phyloP scores from a whole-genome alignment of 2,888 invertebrate species.

The Ophraella communa region DNA sequence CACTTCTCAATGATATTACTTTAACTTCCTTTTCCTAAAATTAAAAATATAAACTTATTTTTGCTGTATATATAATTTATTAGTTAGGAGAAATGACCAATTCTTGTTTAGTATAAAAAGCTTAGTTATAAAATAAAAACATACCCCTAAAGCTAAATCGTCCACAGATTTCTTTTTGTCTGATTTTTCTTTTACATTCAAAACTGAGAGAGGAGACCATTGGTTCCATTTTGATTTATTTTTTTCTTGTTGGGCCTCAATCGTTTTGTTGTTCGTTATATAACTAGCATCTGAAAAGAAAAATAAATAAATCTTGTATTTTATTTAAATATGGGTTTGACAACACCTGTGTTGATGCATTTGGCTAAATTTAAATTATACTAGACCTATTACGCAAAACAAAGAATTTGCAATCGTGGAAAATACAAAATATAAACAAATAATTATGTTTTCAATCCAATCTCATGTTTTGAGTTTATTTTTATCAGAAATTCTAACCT shows the following conservation, averaged over 20 bases:
- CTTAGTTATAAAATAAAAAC: constrained; percentile 29
- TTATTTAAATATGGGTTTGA: not conserved
- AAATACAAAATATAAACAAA: no score
- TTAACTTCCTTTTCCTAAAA: constrained; percentile 66
- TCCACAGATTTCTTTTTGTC: constrained; percentile 64
- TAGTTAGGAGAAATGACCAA: not conserved
- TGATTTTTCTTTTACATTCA: constrained; percentile 50
- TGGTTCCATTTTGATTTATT: constrained; percentile 58
- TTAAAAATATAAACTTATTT: constrained; percentile 8
- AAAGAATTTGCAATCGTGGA: no score
- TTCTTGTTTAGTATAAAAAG: not conserved
- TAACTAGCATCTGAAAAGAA: constrained; percentile 57
- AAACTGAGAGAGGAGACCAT: constrained; percentile 59
- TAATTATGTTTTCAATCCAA: no score
- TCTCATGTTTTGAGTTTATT: no score
- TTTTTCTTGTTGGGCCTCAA: constrained; percentile 36
- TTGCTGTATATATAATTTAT: not conserved
- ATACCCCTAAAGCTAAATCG: constrained; percentile 65
- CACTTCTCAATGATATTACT: constrained; percentile 78
- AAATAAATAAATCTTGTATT: not conserved
- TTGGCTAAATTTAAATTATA: no score
- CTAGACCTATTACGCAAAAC: no score
- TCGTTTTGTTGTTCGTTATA: constrained; percentile 51
- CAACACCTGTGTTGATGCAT: no score
- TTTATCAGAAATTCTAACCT: no score